Base-by-base conservation (phyloP, 1,140 invertebrate species). In the Drosophila prosaltans region DNA sequence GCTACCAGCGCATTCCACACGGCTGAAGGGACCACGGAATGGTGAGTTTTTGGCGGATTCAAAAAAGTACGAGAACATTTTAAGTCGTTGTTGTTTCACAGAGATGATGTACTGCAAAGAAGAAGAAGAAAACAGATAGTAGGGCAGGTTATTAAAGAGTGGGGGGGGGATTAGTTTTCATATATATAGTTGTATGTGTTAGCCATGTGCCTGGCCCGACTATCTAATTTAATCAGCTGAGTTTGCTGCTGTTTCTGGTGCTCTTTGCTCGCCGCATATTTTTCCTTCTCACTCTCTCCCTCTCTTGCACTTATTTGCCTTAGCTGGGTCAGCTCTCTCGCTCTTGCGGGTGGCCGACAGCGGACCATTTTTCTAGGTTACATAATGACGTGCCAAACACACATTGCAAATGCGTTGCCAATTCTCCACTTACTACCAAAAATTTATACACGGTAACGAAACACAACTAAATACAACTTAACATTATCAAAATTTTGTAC, bases 41-140 rank as follows among this genome's bases (percentile, higher is more conserved):
- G 95, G 95, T 72, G 95, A 96, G 91, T 94, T 95, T 92, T 95
- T 96, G 57, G 95, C 95, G 80, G 94, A 93, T 91, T 97, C 96
- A 83, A 95, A 86, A 76, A 97, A 92, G 78, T 95, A 95, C 73
- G 95, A 94, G 93, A 95, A 96, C 96, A 96, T 95, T 86, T 75
- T 54, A 7, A 58, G 16, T 72, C 40, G 24, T 28, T 66, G 66
- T 39, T 43, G 48, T 51, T 65, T 54, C 57, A 40, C 60, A 1
- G 11, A 51, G 30, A 55, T 57, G 36, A 51, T 39, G 36, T 66
- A 26, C 84, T 83, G 79, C 39, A 70, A 70, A 45, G 48, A 64
- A 21, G 6, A 24, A 48, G 16, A 16, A 16, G 16, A 16, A 16
- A 2, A 45, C 8, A 9, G 21, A 7, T 2, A 51, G n/a, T 26